A percentile compares a stretch with the other conserved stretches of the same genome.
Evolutionary conservation across 2,797 vertebrate genomes (phyloP).

Genomic region (Coreius guichenoti): DNA sequence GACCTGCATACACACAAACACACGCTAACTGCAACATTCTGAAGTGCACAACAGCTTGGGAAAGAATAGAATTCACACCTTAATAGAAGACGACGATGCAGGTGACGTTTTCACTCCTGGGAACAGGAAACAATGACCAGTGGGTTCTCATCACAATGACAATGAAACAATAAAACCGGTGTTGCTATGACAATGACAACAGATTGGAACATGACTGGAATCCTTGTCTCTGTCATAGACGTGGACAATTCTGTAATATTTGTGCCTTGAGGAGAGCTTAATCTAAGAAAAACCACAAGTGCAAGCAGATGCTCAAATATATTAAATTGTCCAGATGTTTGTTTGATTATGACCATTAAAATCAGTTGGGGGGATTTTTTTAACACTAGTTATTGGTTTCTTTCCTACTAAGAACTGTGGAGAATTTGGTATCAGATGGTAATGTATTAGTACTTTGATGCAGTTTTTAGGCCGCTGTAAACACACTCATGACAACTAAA

Average conservation of each 20-base stretch:
- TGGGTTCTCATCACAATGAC: conserved; percentile 21
- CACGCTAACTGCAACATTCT: neutral
- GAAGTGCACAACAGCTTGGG: neutral
- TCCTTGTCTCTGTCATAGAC: conserved; percentile 2
- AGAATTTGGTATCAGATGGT: neutral
- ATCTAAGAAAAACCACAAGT: neutral
- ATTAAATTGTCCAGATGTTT: neutral
- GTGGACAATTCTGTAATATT: neutral
- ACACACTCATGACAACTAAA: neutral
- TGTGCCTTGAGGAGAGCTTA: conserved; percentile 9
- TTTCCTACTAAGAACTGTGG: neutral
- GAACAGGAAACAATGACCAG: conserved; percentile 33
- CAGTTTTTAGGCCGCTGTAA: neutral
- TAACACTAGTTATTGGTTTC: neutral
- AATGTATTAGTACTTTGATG: neutral
- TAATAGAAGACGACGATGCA: neutral
- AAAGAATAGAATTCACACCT: neutral
- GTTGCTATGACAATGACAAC: conserved; percentile 6
- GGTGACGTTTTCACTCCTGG: conserved; percentile 11
- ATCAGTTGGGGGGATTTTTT: neutral
- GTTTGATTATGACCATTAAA: neutral
- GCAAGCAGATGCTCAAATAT: neutral
- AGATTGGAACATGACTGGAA: conserved; percentile 35
- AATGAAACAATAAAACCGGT: conserved; percentile 22
- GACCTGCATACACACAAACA: neutral